Percentiles rank a stretch among this genome's conserved stretches.
phyloP scores from a whole-genome alignment of 2,113 vertebrate genomes.

The Oxyura jamaicensis region DNA sequence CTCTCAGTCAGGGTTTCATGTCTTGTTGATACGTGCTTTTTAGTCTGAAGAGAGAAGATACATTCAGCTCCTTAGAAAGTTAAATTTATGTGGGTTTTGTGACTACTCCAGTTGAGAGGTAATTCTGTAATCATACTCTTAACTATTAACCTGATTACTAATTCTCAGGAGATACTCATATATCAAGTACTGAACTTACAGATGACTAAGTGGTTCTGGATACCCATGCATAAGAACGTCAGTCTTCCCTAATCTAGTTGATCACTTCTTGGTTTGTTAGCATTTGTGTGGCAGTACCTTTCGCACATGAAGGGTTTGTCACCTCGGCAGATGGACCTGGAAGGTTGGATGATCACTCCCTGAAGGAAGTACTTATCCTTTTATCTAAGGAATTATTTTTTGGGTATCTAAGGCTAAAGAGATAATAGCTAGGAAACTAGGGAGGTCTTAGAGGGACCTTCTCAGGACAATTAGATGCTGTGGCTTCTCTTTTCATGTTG shows the following conservation, averaged over 20 bases:
- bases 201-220: not conserved
- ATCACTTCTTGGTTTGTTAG: not conserved
- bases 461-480: constrained; percentile 5
- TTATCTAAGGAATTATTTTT: not conserved
- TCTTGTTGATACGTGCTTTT: not conserved
- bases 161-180: not conserved
- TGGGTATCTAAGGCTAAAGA: not conserved
- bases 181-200: not conserved
- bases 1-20: not conserved
- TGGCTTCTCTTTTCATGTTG: not conserved
- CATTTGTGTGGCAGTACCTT: not conserved
- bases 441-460: not conserved
- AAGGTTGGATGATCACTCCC: not conserved
- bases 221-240: not conserved
- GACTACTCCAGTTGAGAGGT: not conserved
- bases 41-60: constrained; percentile 1
- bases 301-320: not conserved
- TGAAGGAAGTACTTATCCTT: not conserved
- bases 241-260: not conserved
- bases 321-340: not conserved
- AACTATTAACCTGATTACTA: not conserved
- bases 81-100: constrained; percentile 1
- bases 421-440: not conserved
- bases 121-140: not conserved
- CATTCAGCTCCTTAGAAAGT: not conserved